A percentile compares a stretch with the other conserved stretches of the same genome.
Evolutionary conservation across 2,888 invertebrate genomes (phyloP).

Genomic region (Xestoiulus laeticollis): DNA sequence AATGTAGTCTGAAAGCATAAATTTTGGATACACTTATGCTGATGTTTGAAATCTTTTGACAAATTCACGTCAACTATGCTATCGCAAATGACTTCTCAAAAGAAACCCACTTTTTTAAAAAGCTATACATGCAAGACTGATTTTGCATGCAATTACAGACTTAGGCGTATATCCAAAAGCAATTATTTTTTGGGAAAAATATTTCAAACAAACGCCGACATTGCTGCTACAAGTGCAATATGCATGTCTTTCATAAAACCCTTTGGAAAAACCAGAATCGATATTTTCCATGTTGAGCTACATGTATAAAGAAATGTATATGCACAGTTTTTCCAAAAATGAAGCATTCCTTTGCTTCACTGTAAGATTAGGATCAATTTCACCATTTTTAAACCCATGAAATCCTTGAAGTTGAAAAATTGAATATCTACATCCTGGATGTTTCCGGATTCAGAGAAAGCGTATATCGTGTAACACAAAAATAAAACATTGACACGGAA

Average conservation of each 20-base stretch:
- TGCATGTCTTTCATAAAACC: neutral
- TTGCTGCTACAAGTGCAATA: neutral
- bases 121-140: neutral
- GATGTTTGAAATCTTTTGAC: neutral
- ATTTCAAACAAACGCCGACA: neutral
- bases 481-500: no score
- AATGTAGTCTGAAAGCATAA: neutral
- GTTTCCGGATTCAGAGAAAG: no score
- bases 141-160: constrained; percentile 20
- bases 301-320: neutral
- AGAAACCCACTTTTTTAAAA: neutral
- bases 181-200: constrained; percentile 14
- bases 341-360: no score
- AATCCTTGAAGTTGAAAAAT: no score
- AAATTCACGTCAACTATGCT: neutral
- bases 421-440: no score
- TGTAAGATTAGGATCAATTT: no score
- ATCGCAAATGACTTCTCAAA: neutral
- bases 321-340: neutral
- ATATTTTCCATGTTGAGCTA: neutral
- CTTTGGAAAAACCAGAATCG: neutral
- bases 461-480: no score
- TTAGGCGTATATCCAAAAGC: neutral
- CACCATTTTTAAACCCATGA: no score
- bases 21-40: neutral